Evolutionary conservation across 2,113 vertebrate species (phyloP).

Genomic region (Rhea pennata): DNA sequence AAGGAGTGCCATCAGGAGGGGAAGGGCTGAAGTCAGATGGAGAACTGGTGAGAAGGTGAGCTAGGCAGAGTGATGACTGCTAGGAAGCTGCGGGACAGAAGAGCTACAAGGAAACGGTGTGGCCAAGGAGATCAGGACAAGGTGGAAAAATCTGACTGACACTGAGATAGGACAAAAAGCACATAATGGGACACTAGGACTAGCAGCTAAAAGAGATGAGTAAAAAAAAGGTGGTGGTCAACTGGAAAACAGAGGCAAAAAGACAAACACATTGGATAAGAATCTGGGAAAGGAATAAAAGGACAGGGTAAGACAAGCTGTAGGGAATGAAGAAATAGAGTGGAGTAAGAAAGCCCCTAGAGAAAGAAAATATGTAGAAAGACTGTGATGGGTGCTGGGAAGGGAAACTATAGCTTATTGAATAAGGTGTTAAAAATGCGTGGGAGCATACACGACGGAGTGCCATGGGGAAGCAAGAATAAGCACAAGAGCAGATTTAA

Average conservation of each 20-base stretch:
- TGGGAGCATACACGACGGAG: neutral
- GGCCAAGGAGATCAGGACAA: neutral
- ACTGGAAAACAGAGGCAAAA: neutral
- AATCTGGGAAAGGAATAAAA: neutral
- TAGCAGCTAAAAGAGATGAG: neutral
- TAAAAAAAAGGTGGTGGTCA: neutral
- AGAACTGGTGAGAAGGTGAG: neutral
- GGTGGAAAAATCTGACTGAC: rapidly evolving
- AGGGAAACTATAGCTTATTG: neutral
- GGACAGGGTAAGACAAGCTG: neutral
- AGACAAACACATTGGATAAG: neutral
- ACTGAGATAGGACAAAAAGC: neutral
- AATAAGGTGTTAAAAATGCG: neutral
- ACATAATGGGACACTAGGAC: neutral
- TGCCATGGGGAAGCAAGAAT: too few relatives aligned
- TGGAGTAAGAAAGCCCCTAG: neutral
- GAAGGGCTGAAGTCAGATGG: neutral
- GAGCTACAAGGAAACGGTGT: neutral
- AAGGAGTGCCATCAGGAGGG: neutral
- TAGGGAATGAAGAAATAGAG: neutral
- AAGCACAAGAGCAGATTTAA: neutral
- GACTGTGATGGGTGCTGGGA: neutral
- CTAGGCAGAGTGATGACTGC: neutral
- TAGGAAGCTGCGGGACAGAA: neutral
- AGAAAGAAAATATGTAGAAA: neutral